Percentiles rank a stretch among this genome's conserved stretches.
These are phyloP conservation scores for Drosophila murphyi DNA, from an alignment of 1,140 invertebrate genomes.

Conservation along the genomic window DNA sequence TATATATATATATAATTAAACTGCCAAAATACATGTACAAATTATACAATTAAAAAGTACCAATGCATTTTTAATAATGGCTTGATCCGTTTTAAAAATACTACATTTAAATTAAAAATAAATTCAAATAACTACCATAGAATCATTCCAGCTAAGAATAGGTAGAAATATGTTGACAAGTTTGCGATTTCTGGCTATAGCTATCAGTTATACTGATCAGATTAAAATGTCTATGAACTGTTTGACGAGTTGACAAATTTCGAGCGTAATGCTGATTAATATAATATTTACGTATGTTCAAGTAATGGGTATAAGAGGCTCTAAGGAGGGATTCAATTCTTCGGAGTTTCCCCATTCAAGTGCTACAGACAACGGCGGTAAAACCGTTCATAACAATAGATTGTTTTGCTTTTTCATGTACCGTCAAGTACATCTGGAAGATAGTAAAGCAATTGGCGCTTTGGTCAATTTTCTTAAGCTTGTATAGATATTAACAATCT, in stretches of 20 bases:
- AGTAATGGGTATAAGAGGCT: not conserved
- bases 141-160: not conserved
- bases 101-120: no score
- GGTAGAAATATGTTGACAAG: not conserved
- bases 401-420: not conserved
- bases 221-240: not conserved
- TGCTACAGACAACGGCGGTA: slow-evolving; percentile 8
- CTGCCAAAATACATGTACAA: no score
- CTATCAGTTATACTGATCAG: slow-evolving; percentile 4
- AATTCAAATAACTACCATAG: no score
- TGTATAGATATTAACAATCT: slow-evolving; percentile 36
- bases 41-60: no score
- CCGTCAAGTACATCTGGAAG: not conserved
- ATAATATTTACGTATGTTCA: not conserved
- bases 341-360: not conserved
- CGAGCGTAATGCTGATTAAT: slow-evolving; percentile 10
- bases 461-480: slow-evolving; percentile 2
- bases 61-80: no score
- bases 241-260: slow-evolving; percentile 9
- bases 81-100: no score
- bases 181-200: not conserved
- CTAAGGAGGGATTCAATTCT: not conserved
- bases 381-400: slow-evolving; percentile 2
- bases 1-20: no score
- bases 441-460: slow-evolving; percentile 27